phyloP scores from a whole-genome alignment of 2,888 invertebrate species.

The Odontomyia ornata region DNA sequence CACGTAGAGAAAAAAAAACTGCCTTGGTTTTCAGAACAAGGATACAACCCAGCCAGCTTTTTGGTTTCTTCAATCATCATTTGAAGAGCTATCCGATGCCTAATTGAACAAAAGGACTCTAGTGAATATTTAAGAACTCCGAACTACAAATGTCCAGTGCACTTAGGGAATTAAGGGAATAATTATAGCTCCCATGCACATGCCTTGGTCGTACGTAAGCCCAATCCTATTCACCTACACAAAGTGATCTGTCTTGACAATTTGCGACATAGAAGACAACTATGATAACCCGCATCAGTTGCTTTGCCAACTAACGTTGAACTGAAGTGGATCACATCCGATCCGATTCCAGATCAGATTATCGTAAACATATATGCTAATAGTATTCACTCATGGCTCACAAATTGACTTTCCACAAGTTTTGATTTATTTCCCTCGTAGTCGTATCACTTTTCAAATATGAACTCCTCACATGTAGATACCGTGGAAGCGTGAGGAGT shows the following conservation, averaged over 20 bases:
- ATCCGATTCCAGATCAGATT: conserved; percentile 53
- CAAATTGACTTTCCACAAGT: conserved; percentile 51
- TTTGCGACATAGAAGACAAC: neutral
- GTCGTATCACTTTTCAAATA: conserved; percentile 18
- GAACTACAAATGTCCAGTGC: neutral
- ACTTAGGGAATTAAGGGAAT: too few relatives aligned
- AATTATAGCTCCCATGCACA: too few relatives aligned
- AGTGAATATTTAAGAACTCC: neutral
- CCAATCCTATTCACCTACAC: conserved; percentile 32
- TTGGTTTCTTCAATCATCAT: too few relatives aligned
- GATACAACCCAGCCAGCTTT: too few relatives aligned
- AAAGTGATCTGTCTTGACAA: conserved; percentile 31
- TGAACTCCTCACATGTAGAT: neutral
- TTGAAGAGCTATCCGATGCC: too few relatives aligned
- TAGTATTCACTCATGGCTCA: conserved; percentile 54
- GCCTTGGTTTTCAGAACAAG: too few relatives aligned
- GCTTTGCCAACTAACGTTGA: neutral
- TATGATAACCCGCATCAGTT: neutral
- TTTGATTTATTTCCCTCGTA: conserved; percentile 50
- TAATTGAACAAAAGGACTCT: too few relatives aligned
- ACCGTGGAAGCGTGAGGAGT: neutral
- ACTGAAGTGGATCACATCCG: conserved; percentile 48
- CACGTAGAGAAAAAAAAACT: too few relatives aligned
- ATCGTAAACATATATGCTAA: conserved; percentile 55
- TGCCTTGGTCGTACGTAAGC: neutral